Evolutionary conservation across 35 echinoderm and acorn worm genomes (phyloP).

Genomic region (Heliocidaris tuberculata): DNA sequence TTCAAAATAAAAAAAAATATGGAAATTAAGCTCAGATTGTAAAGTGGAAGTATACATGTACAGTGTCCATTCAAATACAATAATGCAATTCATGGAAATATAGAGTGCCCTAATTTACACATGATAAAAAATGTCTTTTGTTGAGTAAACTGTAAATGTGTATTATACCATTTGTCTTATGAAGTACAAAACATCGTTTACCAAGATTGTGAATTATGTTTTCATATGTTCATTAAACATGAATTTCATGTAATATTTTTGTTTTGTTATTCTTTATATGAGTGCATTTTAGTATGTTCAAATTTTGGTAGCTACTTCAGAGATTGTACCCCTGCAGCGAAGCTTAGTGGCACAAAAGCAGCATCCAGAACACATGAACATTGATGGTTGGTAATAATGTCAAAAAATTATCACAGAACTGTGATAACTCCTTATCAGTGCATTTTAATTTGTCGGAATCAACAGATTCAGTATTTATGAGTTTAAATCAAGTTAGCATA

Average conservation of each 20-base stretch:
- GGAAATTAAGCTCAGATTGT: neutral
- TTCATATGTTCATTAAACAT: conserved; percentile 19
- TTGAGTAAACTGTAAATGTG: neutral
- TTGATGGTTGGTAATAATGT: too few species aligned
- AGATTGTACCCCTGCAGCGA: too few species aligned
- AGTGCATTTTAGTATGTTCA: too few species aligned
- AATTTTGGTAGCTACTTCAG: too few species aligned
- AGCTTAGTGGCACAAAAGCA: too few species aligned
- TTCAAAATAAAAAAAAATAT: neutral
- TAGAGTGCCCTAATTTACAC: neutral
- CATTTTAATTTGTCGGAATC: too few species aligned
- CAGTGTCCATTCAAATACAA: neutral
- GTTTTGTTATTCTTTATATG: too few species aligned
- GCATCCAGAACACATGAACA: too few species aligned
- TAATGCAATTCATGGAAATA: neutral
- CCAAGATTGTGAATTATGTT: neutral
- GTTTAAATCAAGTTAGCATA: too few species aligned
- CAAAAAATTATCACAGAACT: too few species aligned
- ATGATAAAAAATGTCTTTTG: neutral
- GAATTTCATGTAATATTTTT: neutral
- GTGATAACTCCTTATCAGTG: too few species aligned
- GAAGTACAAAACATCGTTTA: neutral
- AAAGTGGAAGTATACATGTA: neutral
- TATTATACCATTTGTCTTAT: neutral
- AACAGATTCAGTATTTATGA: too few species aligned